A percentile compares a stretch with the other conserved stretches of the same genome.
Evolutionary conservation across 1,140 invertebrate genomes (phyloP).

Genomic region (Xylocopa sonorina): DNA sequence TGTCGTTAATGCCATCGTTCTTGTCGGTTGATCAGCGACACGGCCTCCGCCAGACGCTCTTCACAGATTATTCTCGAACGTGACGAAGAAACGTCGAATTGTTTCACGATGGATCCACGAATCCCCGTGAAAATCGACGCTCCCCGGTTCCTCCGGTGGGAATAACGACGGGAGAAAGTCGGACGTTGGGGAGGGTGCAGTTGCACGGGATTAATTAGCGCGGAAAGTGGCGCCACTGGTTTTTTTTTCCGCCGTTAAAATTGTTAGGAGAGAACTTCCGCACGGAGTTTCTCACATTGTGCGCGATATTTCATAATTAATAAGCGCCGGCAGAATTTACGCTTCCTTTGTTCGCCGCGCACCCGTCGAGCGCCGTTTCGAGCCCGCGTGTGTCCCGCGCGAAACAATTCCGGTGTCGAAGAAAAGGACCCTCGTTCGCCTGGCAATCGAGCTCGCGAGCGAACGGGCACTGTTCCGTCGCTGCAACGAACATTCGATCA

Average conservation of each 20-base stretch:
- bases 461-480: not conserved
- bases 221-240: slow-evolving; percentile 13
- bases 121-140: slow-evolving; percentile 28
- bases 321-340: not conserved
- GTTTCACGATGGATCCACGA: not conserved
- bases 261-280: not conserved
- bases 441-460: slow-evolving; percentile 4
- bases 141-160: slow-evolving; percentile 15
- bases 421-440: not conserved
- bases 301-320: slow-evolving; percentile 57
- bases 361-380: not conserved
- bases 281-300: not conserved
- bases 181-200: not conserved
- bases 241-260: slow-evolving; percentile 38
- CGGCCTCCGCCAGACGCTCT: no score
- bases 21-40: not conserved
- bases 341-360: not conserved
- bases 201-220: slow-evolving; percentile 52
- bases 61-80: not conserved
- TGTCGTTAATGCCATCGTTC: slow-evolving; percentile 20
- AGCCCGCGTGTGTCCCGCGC: not conserved
- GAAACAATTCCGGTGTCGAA: not conserved
- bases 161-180: not conserved
- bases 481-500: not conserved
- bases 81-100: no score